Evolutionary conservation across 2,113 vertebrate genomes (phyloP), one percentile per base, ranked within the genome.

Genomic region (Anguilla japonica): DNA sequence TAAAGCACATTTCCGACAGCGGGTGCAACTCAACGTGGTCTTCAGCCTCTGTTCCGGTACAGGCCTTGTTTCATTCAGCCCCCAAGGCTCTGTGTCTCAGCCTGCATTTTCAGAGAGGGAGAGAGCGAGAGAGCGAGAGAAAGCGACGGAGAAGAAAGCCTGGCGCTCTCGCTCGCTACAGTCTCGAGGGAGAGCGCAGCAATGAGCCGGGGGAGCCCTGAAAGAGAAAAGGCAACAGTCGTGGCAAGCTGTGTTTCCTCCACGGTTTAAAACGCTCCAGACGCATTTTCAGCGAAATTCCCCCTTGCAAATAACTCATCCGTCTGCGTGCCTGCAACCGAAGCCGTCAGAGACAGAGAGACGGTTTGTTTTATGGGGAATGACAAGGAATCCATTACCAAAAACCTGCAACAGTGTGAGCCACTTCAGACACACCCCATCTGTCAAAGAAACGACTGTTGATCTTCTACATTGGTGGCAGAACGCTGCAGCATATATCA

Each of bases 281-380:
- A 84, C 78, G 39, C 29, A 40, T 84, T 26, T 86, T 87, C 83
- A 88, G 57, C 83, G 46, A 82, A 85, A 60, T 79, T 89, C 81
- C 82, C 87, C n/a, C 82, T 88, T 89, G 88, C 85, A 88, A 67
- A 67, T 67, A 67, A 67, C 60, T 67, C 16, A 20, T 67, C 60
- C 78, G 83, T 87, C 9, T 56, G 79, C 57, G 63, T 89, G 40
- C 84, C 41, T 9, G 82, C 78, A 87, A 79, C 87, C 88, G 79
- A 86, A 80, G 87, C 50, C 81, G 83, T 79, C 89, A 86, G 84
- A 71, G 87, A 88, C 86, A 87, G 86, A 82, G 26, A 84, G 83
- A 89, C 78, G 83, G 83, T 40, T 88, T 87, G 84, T 93, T 91
- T 88, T 86, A 86, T 88, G 83, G 82, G 81, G 79, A 88, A 81